Base-by-base conservation (phyloP, 2,113 vertebrate species). In the Heterotis niloticus region DNA sequence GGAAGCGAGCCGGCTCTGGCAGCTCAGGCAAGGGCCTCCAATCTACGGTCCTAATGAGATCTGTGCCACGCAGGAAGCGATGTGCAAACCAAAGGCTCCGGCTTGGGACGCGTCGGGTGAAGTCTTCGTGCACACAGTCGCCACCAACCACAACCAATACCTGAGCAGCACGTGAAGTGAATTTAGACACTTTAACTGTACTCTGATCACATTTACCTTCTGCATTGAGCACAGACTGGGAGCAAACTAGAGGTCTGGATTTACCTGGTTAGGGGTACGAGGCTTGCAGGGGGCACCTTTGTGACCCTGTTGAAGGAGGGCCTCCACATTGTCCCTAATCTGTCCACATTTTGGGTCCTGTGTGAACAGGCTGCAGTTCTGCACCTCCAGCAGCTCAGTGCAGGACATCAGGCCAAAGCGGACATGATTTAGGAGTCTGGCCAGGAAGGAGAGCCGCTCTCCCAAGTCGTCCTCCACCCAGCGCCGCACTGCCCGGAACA, bases 131-230 rank as follows among this genome's bases (percentile, higher is more conserved):
- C 54, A 94, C 82, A 52, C 83, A 89, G 5, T 94, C 93, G 34
- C 94, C 94, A 1, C 92, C 94, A 14, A 92, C 92, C 70, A 93
- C 85, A 29, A 94, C 93, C 77, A 94, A 81, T 4, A 93, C 93
- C 78, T 88, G 59, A 5, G 5, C 11, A 28, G 23, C 20, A 24
- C 26, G 64, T 66, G 10, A 1, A 4, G 23, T 24, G 4, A 11
- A 66, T 29, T 9, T 44, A 16, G 17, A 62, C 5, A 10, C 18
- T 12, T 5, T 13, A 28, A 13, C 57, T 17, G 34, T 7, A 69
- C 3, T 9, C 12, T 5, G 24, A 10, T 10, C 24, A 10, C 11
- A 29, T 5, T 17, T 20, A 62, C 2, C 59, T 11, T 14, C 59
- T 23, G 17, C 2, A 14, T 3, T 11, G 64, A 24, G 17, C 4